phyloP scores from a whole-genome alignment of 2,888 invertebrate genomes.

The Drosophila kambysellisi region DNA sequence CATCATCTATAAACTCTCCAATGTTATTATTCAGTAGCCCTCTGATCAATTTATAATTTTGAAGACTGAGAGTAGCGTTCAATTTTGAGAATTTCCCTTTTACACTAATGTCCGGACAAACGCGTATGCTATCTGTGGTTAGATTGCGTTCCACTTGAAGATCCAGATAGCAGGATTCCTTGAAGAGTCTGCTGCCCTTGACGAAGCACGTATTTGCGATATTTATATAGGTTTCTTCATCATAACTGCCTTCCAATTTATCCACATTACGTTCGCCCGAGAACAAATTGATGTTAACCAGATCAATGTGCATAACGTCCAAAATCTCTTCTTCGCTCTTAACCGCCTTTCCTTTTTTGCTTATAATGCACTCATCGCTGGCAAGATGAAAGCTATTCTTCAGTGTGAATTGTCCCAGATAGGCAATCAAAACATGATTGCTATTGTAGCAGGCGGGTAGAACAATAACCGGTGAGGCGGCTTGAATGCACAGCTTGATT shows the following conservation, averaged over 20 bases:
- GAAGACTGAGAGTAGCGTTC: conserved; percentile 92
- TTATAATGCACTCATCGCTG: conserved; percentile 84
- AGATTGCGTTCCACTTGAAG: conserved; percentile 94
- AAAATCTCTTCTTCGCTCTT: conserved; percentile 84
- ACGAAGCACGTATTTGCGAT: conserved; percentile 82
- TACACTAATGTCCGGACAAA: conserved; percentile 92
- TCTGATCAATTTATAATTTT: conserved; percentile 94
- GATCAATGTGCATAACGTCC: conserved; percentile 88
- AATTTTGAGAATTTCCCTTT: conserved; percentile 94
- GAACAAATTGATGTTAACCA: conserved; percentile 90
- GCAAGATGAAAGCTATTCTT: conserved; percentile 91
- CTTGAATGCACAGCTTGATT: conserved; percentile 84
- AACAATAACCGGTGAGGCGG: conserved; percentile 91
- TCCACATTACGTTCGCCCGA: conserved; percentile 86
- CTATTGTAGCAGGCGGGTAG: conserved; percentile 94
- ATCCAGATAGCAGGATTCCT: conserved; percentile 92
- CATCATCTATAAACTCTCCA: conserved; percentile 92
- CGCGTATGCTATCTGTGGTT: conserved; percentile 86
- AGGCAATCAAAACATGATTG: conserved; percentile 91
- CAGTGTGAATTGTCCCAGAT: conserved; percentile 91
- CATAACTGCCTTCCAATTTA: conserved; percentile 45
- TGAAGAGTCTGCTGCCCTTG: conserved; percentile 89
- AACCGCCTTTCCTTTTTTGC: conserved; percentile 65
- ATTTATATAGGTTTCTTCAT: conserved; percentile 68
- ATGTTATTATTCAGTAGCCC: conserved; percentile 96